Evolutionary conservation across 2,797 vertebrate species (phyloP), one percentile per base, ranked within the genome.

Genomic region (Danio kyathit): DNA sequence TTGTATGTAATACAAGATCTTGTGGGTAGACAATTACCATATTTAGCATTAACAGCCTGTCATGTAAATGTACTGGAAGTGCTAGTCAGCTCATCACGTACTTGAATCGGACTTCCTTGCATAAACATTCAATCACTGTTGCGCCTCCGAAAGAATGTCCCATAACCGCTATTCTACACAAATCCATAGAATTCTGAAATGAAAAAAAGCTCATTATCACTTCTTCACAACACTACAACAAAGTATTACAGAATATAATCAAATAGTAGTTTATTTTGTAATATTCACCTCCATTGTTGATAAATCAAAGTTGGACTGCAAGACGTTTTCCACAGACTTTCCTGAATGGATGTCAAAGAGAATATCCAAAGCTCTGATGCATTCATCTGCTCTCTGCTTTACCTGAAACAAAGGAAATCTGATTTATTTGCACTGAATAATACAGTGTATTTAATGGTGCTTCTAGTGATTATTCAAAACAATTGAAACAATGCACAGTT

Each of bases 131-230:
- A 38, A 99, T 93, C 81, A 93, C 95, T 13, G 98, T 98, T 1
- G 96, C 96, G 76, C 95, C 97, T 41, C 98, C 98, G 79, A 99
- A 99, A 41, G 97, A 99, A 92, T 99, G 98, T 9, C 98, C 97
- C 85, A 97, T 93, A 48, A 93, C 88, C 54, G 96, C 95, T 82
- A 95, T 93, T 90, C 91, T 94, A 76, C 94, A 94, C 87, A 94
- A 86, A 87, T 98, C 95, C 88, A 99, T 94, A 81, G 94, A 93
- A 84, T 94, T 95, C 98, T 99, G 88, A 19, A 73, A 82, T 75
- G 5, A 7, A 70, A 29, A 44, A 43, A 71, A 17, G 11, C 40
- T 41, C 7, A 19, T 71, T 43, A 52, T 61, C 43, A 29, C n/a
- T 44, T 72, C 12, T 9, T 46, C 9, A 70, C n/a, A 19, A 7